phyloP scores from a whole-genome alignment of 2,888 invertebrate species.

The Caenorhabditis auriculariae region DNA sequence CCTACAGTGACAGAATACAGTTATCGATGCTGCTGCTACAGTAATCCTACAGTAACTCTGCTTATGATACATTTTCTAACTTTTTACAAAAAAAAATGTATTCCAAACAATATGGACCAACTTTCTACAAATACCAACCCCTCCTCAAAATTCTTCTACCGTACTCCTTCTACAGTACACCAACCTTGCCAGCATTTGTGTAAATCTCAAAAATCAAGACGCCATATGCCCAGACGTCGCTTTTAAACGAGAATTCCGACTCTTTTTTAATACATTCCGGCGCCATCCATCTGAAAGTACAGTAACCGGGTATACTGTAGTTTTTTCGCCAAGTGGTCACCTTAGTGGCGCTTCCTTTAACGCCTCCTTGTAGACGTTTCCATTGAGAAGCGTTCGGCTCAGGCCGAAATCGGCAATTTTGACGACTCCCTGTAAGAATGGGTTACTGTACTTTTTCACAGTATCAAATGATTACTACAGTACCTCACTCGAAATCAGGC shows the following conservation, averaged over 20 bases:
- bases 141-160: too few relatives aligned
- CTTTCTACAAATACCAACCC: too few relatives aligned
- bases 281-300: conserved; percentile 40
- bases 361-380: conserved; percentile 20
- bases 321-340: background rate
- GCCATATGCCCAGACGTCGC: conserved; percentile 53
- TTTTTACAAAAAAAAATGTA: too few relatives aligned
- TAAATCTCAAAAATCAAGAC: conserved; percentile 45
- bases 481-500: conserved; percentile 67
- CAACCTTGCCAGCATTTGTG: conserved; percentile 14
- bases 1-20: too few relatives aligned
- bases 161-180: too few relatives aligned
- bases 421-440: conserved; percentile 32
- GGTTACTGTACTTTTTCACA: background rate
- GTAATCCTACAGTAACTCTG: too few relatives aligned
- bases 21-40: too few relatives aligned
- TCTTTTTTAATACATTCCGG: conserved; percentile 43
- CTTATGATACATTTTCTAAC: too few relatives aligned
- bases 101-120: too few relatives aligned
- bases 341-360: conserved; percentile 23
- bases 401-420: conserved; percentile 64
- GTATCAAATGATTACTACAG: too few relatives aligned
- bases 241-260: conserved; percentile 36
- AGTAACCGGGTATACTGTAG: background rate
- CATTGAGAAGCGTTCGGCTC: conserved; percentile 19